A percentile compares a stretch with the other conserved stretches of the same genome.
Conservation (phyloP, 2,797 vertebrate species). For the Poecilia wingei region DNA sequence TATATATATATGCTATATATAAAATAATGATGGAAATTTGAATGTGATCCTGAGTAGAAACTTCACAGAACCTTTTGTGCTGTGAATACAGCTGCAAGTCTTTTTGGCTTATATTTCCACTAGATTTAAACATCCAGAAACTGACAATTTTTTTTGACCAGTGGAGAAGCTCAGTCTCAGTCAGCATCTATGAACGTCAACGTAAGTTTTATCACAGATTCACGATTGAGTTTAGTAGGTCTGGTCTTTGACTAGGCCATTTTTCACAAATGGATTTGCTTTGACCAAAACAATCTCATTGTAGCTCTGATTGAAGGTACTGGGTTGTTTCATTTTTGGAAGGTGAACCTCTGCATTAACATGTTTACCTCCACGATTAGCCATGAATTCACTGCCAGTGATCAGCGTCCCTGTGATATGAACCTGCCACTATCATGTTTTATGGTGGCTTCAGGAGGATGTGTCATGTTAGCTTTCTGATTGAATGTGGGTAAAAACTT, state of each 20-base stretch:
- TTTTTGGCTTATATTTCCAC: neutral
- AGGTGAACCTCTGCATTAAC: neutral
- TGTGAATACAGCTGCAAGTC: neutral
- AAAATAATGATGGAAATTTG: neutral
- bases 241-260: neutral
- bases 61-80: neutral
- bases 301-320: neutral
- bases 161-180: neutral
- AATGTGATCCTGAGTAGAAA: neutral
- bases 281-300: neutral
- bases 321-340: neutral
- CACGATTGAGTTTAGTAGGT: neutral
- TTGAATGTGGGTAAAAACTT: neutral
- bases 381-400: neutral
- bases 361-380: neutral
- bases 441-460: neutral
- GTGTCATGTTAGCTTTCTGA: neutral
- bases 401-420: neutral
- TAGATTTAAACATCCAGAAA: neutral
- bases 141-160: neutral
- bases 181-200: neutral
- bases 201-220: neutral
- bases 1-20: no score
- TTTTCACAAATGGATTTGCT: neutral
- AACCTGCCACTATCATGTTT: neutral